Percentiles rank a stretch among this genome's conserved stretches.
phyloP scores from a whole-genome alignment of 2,888 invertebrate genomes.

The Epinotia demarniana region DNA sequence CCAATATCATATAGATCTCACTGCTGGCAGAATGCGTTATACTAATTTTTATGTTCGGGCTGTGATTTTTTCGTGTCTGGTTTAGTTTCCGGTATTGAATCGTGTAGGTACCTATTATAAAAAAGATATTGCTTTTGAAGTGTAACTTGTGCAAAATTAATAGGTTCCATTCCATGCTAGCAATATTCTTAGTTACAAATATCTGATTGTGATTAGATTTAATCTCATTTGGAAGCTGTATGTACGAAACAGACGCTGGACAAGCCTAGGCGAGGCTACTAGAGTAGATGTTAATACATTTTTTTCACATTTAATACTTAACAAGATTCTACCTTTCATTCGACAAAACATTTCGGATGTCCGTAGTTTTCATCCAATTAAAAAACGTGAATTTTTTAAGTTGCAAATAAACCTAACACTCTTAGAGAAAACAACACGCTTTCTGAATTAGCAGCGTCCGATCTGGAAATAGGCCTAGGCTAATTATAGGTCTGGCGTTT shows the following conservation, averaged over 20 bases:
- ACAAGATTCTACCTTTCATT: too few relatives aligned
- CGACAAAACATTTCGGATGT: too few relatives aligned
- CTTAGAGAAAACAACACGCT: background rate
- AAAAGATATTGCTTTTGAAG: slow-evolving; percentile 1
- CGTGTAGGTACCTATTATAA: slow-evolving; percentile 12
- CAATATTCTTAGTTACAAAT: background rate
- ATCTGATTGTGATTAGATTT: background rate
- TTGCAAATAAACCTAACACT: background rate
- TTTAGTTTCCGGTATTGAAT: slow-evolving; percentile 51
- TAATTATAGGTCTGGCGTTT: background rate
- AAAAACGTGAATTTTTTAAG: background rate
- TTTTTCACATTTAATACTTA: background rate
- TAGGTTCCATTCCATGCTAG: slow-evolving; percentile 9
- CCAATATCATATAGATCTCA: slow-evolving; percentile 68
- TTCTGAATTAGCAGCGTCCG: background rate
- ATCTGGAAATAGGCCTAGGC: background rate
- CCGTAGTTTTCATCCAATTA: background rate
- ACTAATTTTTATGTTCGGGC: slow-evolving; percentile 64
- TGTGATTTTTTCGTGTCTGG: slow-evolving; percentile 64
- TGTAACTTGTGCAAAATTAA: slow-evolving; percentile 11
- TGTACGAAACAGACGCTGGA: background rate
- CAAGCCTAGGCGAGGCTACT: slow-evolving; percentile 1
- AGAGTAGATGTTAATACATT: background rate
- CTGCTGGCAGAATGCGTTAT: slow-evolving; percentile 58
- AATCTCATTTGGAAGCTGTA: background rate